Conservation (phyloP, 2,888 invertebrate genomes). For the Stenodera caucasica region DNA sequence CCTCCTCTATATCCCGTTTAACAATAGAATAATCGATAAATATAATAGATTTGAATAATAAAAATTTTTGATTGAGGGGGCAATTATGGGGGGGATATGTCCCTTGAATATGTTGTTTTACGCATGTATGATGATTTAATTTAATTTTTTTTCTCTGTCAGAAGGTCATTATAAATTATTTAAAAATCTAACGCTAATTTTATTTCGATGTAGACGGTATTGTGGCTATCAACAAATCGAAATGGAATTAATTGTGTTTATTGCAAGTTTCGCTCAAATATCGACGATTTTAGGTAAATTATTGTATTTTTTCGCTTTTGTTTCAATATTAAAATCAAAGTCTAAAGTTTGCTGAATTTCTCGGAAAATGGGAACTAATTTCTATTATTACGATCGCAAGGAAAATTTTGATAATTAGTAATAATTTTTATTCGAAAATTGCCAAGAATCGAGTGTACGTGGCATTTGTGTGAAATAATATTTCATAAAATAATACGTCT, state of each 20-base stretch:
- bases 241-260: slow-evolving; percentile 28
- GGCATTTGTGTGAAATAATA: too few relatives aligned
- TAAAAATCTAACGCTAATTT: slow-evolving; percentile 39
- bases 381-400: too few relatives aligned
- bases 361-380: too few relatives aligned
- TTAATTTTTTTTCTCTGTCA: slow-evolving; percentile 36
- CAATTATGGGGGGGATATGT: slow-evolving; percentile 14
- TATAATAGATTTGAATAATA: background rate
- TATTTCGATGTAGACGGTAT: slow-evolving; percentile 33
- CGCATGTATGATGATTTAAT: slow-evolving; percentile 50
- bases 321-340: background rate
- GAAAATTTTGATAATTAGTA: too few relatives aligned
- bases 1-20: too few relatives aligned
- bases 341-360: too few relatives aligned
- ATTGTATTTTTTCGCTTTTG: background rate
- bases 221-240: slow-evolving; percentile 32
- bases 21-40: background rate
- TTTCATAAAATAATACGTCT: too few relatives aligned
- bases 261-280: slow-evolving; percentile 4
- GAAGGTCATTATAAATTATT: slow-evolving; percentile 48
- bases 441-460: too few relatives aligned
- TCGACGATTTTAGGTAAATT: slow-evolving; percentile 31
- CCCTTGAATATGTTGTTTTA: slow-evolving; percentile 39
- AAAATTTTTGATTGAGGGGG: background rate
- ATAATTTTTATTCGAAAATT: too few relatives aligned